Base-by-base conservation (phyloP, 2,113 vertebrate genomes). In the Podiceps cristatus region DNA sequence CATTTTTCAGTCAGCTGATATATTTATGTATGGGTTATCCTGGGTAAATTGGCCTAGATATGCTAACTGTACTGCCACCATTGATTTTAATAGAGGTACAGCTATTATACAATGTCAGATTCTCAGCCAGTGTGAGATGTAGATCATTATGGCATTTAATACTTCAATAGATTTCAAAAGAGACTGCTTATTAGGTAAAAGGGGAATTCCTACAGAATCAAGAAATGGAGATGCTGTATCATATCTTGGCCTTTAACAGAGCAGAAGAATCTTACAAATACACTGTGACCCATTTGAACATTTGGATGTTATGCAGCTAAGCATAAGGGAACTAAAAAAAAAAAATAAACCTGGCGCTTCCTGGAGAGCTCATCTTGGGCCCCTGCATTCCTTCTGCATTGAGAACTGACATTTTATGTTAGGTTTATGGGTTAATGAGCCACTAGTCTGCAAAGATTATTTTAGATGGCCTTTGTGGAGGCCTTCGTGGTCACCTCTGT, bases 91-190 rank as follows among this genome's bases (percentile, higher is more conserved):
- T 73, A 89, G 71, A 80, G 62, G 45, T 60, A 31, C 79, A 92
- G 78, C 33, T 79, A 53, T 83, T 76, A 86, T n/a, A 72, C 18
- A 42, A 20, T 66, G 73, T 92, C 83, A 71, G 72, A 80, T 84
- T 92, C 79, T 95, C 75, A 95, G 45, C 9, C 50, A 87, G 16
- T 56, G 52, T 56, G 50, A 86, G 80, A 53, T 84, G 83, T 88
- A 84, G 66, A 88, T 96, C 86, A 90, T 90, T 97, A 89, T 76
- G 91, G 92, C 88, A 74, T 95, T 97, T 92, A 93, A 94, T 96
- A 98, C 95, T 98, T 98, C 97, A 98, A 83, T 91, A 97, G 97
- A 95, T 98, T 98, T 96, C 98, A 96, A 98, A 97, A 97, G 82
- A 66, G 88, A 73, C 71, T 91, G 93, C 86, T 98, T 97, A 97